A percentile compares a stretch with the other conserved stretches of the same genome.
phyloP scores from a whole-genome alignment of 1,140 invertebrate species.

The Antheraea mylitta region DNA sequence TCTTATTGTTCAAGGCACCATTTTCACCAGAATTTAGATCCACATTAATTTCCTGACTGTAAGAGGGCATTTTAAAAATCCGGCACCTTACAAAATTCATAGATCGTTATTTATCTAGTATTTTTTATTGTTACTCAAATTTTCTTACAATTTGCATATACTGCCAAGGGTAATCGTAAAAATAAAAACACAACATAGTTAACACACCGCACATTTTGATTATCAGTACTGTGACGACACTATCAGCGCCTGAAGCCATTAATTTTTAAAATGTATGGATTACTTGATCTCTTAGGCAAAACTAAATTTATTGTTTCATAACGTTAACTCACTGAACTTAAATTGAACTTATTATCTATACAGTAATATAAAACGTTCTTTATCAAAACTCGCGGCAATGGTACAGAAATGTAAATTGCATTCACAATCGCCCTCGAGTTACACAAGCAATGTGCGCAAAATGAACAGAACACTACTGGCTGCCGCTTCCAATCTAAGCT shows the following conservation, averaged over 20 bases:
- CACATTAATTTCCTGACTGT: conserved; percentile 62
- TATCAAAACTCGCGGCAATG: conserved; percentile 48
- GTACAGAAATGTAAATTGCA: conserved; percentile 48
- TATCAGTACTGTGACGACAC: conserved; percentile 22
- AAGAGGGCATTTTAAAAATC: conserved; percentile 60
- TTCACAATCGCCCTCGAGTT: conserved; percentile 57
- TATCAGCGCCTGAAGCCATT: conserved; percentile 23
- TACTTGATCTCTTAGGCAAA: conserved; percentile 29
- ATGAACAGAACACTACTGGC: conserved; percentile 59
- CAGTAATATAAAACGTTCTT: conserved; percentile 49
- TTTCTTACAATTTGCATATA: conserved; percentile 11
- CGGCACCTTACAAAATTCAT: conserved; percentile 35
- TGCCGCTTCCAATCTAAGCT: conserved; percentile 54
- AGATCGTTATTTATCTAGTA: not conserved
- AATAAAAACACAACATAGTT: conserved; percentile 22
- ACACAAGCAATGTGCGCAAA: conserved; percentile 62
- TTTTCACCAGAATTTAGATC: conserved; percentile 59
- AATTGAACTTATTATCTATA: conserved; percentile 33
- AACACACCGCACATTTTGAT: conserved; percentile 33
- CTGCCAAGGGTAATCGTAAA: conserved; percentile 8
- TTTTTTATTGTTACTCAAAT: conserved; percentile 2
- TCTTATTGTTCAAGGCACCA: conserved; percentile 43
- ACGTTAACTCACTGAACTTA: conserved; percentile 40
- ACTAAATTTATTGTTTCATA: conserved; percentile 31
- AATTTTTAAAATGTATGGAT: conserved; percentile 29